Conservation (phyloP, 2,888 invertebrate species). For the Panorpa germanica region DNA sequence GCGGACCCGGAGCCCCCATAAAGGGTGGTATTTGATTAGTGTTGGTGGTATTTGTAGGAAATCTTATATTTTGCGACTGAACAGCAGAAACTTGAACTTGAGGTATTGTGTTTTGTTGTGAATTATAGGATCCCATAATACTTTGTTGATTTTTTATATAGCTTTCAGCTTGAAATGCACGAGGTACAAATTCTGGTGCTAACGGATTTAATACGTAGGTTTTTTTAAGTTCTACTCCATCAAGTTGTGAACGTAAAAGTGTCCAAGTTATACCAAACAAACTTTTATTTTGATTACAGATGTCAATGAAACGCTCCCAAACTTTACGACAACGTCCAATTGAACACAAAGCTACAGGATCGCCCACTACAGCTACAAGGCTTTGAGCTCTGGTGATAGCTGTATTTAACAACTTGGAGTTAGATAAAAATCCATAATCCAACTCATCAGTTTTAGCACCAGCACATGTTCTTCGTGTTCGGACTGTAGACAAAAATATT, state of each 20-base stretch:
- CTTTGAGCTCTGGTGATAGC: conserved; percentile 69
- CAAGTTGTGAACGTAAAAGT: conserved; percentile 42
- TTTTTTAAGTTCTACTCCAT: conserved; percentile 54
- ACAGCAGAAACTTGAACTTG: conserved; percentile 24
- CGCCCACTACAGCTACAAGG: conserved; percentile 66
- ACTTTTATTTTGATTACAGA: conserved; percentile 48
- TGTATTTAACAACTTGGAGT: conserved; percentile 63
- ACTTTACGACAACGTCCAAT: conserved; percentile 63
- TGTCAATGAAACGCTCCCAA: conserved; percentile 61
- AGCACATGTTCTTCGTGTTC: conserved; percentile 52
- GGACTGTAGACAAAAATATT: conserved; percentile 55
- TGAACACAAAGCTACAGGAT: conserved; percentile 64
- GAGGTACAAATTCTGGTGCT: conserved; percentile 62
- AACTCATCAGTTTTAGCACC: conserved; percentile 33
- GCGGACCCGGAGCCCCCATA: conserved; percentile 11
- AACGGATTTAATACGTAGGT: conserved; percentile 63
- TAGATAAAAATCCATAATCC: conserved; percentile 67
- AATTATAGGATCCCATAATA: no score
- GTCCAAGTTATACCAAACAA: conserved; percentile 54
- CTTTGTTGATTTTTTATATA: conserved; percentile 24
- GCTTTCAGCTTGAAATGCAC: conserved; percentile 29
- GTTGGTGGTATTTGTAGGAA: conserved; percentile 11
- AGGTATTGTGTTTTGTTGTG: conserved; percentile 15
- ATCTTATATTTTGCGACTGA: no score
- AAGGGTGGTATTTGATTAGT: conserved; percentile 14